phyloP scores from a whole-genome alignment of 2,888 invertebrate genomes.

The Apotomis turbidana region DNA sequence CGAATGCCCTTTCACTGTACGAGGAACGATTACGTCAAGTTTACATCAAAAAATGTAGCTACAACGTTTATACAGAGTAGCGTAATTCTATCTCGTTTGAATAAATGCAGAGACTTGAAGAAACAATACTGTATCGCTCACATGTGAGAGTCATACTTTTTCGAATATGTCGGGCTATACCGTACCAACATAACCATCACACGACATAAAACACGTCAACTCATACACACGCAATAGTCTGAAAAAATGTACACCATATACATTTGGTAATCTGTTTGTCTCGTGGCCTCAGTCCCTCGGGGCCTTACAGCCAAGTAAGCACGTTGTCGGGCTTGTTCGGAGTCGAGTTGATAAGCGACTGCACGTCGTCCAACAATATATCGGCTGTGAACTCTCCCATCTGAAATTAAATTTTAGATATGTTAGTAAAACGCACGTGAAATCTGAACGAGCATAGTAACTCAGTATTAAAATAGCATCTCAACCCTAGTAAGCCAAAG shows the following conservation, averaged over 20 bases:
- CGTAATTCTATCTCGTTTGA: slow-evolving; percentile 70
- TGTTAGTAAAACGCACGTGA: not conserved
- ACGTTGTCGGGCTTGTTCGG: slow-evolving; percentile 93
- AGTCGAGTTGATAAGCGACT: slow-evolving; percentile 94
- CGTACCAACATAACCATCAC: slow-evolving; percentile 44
- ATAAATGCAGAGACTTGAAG: slow-evolving; percentile 79
- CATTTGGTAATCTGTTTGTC: slow-evolving; percentile 32
- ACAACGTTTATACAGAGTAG: slow-evolving; percentile 61
- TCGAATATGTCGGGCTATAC: slow-evolving; percentile 22
- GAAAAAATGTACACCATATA: slow-evolving; percentile 73
- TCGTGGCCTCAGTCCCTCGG: slow-evolving; percentile 10
- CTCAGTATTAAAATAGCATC: not conserved
- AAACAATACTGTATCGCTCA: slow-evolving; percentile 60
- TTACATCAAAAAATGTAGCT: slow-evolving; percentile 42
- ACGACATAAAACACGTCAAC: slow-evolving; percentile 59
- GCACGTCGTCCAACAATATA: slow-evolving; percentile 94
- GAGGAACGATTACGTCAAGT: slow-evolving; percentile 26
- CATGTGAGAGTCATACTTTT: slow-evolving; percentile 30
- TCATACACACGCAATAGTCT: slow-evolving; percentile 71
- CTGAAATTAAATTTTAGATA: slow-evolving; percentile 75
- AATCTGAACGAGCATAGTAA: not conserved
- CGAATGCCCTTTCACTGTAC: slow-evolving; percentile 43
- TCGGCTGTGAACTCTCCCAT: slow-evolving; percentile 93
- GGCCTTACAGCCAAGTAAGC: slow-evolving; percentile 91
- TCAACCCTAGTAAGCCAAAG: not conserved